Evolutionary conservation across 2,888 invertebrate genomes (phyloP).

Genomic region (Anagyrus pseudococci): DNA sequence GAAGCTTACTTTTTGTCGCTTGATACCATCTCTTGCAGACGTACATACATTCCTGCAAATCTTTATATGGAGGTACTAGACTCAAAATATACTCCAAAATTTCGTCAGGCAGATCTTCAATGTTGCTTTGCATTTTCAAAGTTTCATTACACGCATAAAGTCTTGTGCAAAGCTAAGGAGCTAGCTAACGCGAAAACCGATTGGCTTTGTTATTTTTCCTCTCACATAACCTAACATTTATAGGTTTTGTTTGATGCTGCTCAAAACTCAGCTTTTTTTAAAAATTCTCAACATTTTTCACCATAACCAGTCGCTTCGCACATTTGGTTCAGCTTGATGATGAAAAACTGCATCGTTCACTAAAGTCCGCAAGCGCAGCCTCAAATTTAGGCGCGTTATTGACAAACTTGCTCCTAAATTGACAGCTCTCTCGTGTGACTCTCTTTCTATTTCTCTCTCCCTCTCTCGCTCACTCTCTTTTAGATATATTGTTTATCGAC

Average conservation of each 20-base stretch:
- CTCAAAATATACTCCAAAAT: constrained; percentile 90
- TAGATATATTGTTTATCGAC: no score
- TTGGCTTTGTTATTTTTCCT: background rate
- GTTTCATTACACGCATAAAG: background rate
- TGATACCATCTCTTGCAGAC: constrained; percentile 89
- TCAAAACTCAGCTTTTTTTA: background rate
- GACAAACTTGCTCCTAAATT: no score
- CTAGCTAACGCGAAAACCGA: background rate
- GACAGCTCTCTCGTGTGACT: no score
- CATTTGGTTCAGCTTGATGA: no score
- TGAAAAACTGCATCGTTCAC: no score
- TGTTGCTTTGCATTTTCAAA: constrained; percentile 53
- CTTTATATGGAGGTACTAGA: constrained; percentile 88
- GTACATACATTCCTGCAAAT: constrained; percentile 83
- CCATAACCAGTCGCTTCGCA: no score
- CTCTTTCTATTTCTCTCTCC: no score
- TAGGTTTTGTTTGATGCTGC: background rate
- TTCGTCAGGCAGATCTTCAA: constrained; percentile 88
- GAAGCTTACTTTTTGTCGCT: constrained; percentile 79
- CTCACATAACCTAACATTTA: background rate
- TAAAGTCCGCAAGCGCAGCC: no score
- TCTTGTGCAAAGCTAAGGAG: background rate
- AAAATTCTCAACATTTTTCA: background rate
- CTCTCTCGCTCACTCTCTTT: no score
- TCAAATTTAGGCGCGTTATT: no score